Percentiles rank a stretch among this genome's conserved stretches.
These are phyloP conservation scores for Rotaria macrura DNA, from an alignment of 2,888 invertebrate species.

Conservation along the genomic window DNA sequence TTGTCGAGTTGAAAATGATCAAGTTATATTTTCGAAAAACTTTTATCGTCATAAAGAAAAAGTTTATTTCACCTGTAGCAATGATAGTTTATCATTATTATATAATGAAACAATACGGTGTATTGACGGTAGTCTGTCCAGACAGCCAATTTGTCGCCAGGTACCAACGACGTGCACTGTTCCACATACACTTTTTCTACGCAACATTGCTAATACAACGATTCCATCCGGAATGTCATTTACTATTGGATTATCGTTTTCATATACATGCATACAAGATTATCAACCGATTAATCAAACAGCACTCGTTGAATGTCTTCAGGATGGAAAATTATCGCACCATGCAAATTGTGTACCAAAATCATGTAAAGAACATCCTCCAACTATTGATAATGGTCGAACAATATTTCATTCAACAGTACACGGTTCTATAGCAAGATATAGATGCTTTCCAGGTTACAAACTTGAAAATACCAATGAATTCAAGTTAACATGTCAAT, in stretches of 20 bases:
- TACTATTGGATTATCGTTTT: background rate
- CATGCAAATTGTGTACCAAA: background rate
- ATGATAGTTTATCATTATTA: background rate
- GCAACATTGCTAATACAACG: background rate
- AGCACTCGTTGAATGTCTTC: background rate
- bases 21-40: background rate
- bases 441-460: background rate
- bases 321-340: background rate
- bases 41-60: background rate
- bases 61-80: background rate
- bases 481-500: background rate
- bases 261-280: background rate
- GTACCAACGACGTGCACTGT: background rate
- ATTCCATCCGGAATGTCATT: background rate
- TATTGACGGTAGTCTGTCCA: background rate
- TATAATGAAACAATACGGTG: background rate
- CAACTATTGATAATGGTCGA: background rate
- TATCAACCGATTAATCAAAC: background rate
- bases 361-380: conserved; percentile 20
- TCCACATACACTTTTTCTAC: background rate
- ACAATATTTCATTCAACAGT: background rate
- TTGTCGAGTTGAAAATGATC: background rate
- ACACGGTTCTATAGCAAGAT: background rate
- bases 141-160: background rate
- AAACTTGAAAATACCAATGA: background rate